Evolutionary conservation across 2,113 vertebrate species (phyloP), one percentile per base, ranked within the genome.

Genomic region (Hyperoodon ampullatus): DNA sequence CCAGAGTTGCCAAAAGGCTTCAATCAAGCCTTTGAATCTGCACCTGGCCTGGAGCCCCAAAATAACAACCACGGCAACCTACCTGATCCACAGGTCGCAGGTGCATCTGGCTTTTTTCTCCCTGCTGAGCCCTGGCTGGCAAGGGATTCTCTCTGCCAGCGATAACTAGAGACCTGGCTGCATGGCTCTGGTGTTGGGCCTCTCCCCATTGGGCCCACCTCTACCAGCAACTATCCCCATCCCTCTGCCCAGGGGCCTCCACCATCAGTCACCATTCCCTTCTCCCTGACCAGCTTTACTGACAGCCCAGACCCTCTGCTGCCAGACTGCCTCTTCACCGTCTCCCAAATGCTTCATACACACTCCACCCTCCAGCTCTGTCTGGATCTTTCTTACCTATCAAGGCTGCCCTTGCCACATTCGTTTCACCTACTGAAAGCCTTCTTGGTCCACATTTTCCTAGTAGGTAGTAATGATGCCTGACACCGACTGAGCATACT

Each of bases 11-110:
- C 95, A 97, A 97, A 97, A 96, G 89, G 71, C 97, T 98, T 98
- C 96, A 98, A 98, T 98, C 95, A 98, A 92, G 81, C 84, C 96
- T 98, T 97, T 98, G 96, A 98, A 97, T 97, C 90, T 95, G 96
- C 98, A 98, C 98, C 98, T 98, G 97, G 87, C 80, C 93, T 63
- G 60, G 72, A 96, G 93, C 61, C 87, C 95, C 93, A 81, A 98
- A 96, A 92, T 96, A 98, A 96, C 97, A 74, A 97, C 88, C 58
- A 89, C 60, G 53, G 65, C 68, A 58, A 70, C 80, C 92, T 96
- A 97, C 96, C 97, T 97, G 96, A 84, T 89, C 95, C n/a, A 47
- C 53, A 97, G 90, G 91, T 96, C 24, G 2, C 93, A 91, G 86
- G 92, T 98, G 97, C 93, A 78, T 84, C 90, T 91, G 92, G 80